A percentile compares a stretch with the other conserved stretches of the same genome.
phyloP scores from a whole-genome alignment of 2,888 invertebrate genomes.

The Dicyrtomina minuta region DNA sequence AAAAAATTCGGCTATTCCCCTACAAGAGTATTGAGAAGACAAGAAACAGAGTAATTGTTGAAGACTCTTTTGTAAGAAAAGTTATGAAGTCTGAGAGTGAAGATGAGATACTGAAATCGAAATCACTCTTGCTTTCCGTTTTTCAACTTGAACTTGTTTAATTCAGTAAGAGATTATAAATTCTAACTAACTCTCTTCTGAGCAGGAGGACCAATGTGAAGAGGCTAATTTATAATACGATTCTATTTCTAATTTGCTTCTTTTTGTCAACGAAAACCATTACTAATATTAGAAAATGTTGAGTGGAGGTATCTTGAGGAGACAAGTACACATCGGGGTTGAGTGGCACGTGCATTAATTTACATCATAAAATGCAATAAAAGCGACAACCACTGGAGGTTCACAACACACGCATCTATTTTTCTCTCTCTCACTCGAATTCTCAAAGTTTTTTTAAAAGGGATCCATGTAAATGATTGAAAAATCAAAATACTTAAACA shows the following conservation, averaged over 20 bases:
- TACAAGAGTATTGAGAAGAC: too few species aligned
- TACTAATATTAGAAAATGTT: slow-evolving; percentile 22
- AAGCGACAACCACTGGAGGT: slow-evolving; percentile 23
- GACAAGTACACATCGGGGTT: neutral
- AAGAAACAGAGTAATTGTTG: too few species aligned
- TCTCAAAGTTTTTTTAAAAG: neutral
- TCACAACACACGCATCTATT: slow-evolving; percentile 6
- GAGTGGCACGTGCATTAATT: slow-evolving; percentile 8
- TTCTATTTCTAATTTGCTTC: slow-evolving; percentile 4
- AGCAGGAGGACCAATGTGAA: too few species aligned
- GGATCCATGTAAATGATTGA: neutral
- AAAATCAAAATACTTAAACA: neutral
- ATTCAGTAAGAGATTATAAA: too few species aligned
- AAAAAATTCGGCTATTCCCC: too few species aligned
- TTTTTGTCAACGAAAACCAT: slow-evolving; percentile 18
- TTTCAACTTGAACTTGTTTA: neutral
- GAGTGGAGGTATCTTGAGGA: slow-evolving; percentile 20
- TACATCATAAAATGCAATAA: slow-evolving; percentile 8
- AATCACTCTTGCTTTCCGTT: neutral
- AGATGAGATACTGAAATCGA: too few species aligned
- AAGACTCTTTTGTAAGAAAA: too few species aligned
- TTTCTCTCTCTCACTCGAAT: neutral
- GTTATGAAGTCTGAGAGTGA: too few species aligned
- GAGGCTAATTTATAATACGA: too few species aligned
- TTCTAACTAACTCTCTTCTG: too few species aligned